Evolutionary conservation across 2,888 invertebrate genomes (phyloP), one percentile per base, ranked within the genome.

Genomic region (Ormyrus thymus): DNA sequence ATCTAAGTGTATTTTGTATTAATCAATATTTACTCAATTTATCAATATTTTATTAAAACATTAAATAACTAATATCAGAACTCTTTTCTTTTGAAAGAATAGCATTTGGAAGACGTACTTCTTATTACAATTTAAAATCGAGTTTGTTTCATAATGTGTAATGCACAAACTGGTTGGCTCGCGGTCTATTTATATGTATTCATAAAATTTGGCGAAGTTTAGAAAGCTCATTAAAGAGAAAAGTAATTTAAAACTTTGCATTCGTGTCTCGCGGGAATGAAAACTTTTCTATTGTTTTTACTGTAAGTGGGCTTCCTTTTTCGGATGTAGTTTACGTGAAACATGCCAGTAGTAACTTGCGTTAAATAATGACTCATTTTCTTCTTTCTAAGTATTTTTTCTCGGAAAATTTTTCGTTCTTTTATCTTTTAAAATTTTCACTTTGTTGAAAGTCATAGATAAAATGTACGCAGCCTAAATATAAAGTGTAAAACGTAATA

Each of bases 221-320:
- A 65, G 66, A 66, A 66, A 61, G 71, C 71, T 77, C 77, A 66
- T 77, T 78, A 61, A 72, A 72, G 65, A 78, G 65, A 58, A 71
- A 78, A 72, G 72, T 78, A 56, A 72, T 78, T 68, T 72, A 61
- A 72, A 78, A 78, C 43, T 78, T 78, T 65, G 58, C 62, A 45
- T 13, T 50, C 53, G 51, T 15, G 48, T 72, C 77, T 78, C 61
- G 50, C 50, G 59, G 66, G 66, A 72, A 72, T 46, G 46, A 46
- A 10, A 65, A 65, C 45, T 64, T 70, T 55, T 56, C 50, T 13
- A 13, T 11, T 69, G n/a, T 10, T 58, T 55, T 53, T 3, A 13
- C 13, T 29, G 8, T n/a, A 64, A 29, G 29, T 29, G 29, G 29
- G 29, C 29, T 45, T 11, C 45, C n/a, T 55, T 48, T 7, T 48